Conservation (phyloP, 1,140 invertebrate species). For the Papilio polyxenes region DNA sequence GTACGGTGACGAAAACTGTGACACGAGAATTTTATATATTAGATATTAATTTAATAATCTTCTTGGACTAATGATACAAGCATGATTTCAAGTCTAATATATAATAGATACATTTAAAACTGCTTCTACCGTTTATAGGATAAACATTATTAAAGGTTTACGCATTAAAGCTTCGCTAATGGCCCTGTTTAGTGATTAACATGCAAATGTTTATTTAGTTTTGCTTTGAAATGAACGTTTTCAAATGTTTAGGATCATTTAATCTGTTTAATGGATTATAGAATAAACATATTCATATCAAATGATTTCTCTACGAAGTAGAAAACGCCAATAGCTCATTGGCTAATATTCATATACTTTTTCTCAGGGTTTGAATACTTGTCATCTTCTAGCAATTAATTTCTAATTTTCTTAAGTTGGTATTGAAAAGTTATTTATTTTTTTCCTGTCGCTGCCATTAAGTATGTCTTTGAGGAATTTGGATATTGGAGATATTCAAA, state of each 20-base stretch:
- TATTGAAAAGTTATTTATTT: neutral
- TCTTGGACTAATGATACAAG: neutral
- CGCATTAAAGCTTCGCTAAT: constrained; percentile 25
- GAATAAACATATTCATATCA: constrained; percentile 10
- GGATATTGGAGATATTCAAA: constrained; percentile 62
- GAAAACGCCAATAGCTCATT: neutral
- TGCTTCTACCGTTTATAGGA: neutral
- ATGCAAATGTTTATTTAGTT: constrained; percentile 34
- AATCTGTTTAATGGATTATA: constrained; percentile 16
- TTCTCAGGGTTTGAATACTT: neutral
- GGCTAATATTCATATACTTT: neutral
- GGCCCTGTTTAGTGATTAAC: constrained; percentile 30
- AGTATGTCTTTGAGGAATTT: constrained; percentile 34
- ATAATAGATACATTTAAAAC: constrained; percentile 24
- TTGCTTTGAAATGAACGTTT: constrained; percentile 25
- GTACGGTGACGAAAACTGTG: too few relatives aligned
- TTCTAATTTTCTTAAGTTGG: neutral
- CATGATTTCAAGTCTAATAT: neutral
- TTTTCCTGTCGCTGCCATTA: neutral
- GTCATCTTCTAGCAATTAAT: neutral
- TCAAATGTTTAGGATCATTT: constrained; percentile 28
- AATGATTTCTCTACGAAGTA: neutral
- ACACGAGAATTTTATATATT: too few relatives aligned
- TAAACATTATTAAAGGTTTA: constrained; percentile 30
- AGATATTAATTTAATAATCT: neutral